Conservation (phyloP, 2,113 vertebrate species). For the Numenius arquata region DNA sequence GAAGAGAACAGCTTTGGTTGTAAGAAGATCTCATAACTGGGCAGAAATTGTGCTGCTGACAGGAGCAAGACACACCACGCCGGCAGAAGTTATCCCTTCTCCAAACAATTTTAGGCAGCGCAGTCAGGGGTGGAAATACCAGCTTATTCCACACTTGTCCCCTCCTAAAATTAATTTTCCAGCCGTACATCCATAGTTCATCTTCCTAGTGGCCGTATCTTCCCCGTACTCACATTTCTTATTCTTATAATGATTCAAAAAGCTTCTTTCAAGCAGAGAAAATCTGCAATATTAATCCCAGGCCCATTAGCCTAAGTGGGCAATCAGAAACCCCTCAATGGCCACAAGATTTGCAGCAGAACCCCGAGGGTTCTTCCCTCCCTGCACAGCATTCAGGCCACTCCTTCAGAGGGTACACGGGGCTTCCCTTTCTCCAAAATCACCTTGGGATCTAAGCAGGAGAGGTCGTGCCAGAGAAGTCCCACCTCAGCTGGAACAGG, state of each 20-base stretch:
- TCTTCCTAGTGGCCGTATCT: neutral
- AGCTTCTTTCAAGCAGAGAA: neutral
- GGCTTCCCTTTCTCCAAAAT: neutral
- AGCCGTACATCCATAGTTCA: fast-evolving
- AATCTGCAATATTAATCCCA: fast-evolving
- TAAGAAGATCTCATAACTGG: neutral
- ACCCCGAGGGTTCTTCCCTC: neutral
- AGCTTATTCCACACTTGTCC: neutral
- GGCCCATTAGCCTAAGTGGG: neutral
- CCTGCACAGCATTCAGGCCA: neutral
- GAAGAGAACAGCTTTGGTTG: neutral
- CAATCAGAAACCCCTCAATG: neutral
- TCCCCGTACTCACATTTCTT: neutral
- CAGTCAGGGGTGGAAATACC: neutral
- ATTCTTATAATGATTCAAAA: neutral
- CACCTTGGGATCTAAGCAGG: neutral
- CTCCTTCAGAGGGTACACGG: fast-evolving
- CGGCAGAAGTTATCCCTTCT: neutral
- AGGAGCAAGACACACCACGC: neutral
- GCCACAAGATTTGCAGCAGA: neutral
- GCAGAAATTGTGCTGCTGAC: neutral
- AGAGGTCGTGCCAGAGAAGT: neutral
- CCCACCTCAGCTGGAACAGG: fast-evolving
- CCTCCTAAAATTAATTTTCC: neutral
- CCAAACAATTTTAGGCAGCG: neutral